phyloP scores from a whole-genome alignment of 1,140 invertebrate genomes.

The Himalopsyche phryganea region DNA sequence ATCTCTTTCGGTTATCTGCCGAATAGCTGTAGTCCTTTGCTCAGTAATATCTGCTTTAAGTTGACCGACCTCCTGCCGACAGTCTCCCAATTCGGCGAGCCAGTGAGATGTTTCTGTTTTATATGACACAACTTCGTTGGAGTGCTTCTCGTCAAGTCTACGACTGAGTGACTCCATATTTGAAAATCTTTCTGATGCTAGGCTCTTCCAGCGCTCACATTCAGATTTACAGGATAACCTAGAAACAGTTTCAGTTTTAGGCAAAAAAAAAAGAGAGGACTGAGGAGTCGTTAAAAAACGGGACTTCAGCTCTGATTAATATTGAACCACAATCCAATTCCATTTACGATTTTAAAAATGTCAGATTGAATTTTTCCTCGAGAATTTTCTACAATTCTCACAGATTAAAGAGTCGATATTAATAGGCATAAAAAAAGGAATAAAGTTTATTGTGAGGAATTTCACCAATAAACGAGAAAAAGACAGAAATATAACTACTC shows the following conservation, averaged over 20 bases:
- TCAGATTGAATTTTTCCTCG: no score
- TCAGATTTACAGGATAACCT: conserved; percentile 36
- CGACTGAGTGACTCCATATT: conserved; percentile 48
- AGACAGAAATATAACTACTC: no score
- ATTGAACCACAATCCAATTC: no score
- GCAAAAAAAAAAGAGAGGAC: no score
- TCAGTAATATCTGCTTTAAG: conserved; percentile 42
- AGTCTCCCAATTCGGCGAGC: conserved; percentile 43
- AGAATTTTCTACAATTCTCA: no score
- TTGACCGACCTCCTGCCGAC: conserved; percentile 42
- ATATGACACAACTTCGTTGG: conserved; percentile 47
- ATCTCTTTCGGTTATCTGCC: conserved; percentile 46
- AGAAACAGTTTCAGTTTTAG: background rate
- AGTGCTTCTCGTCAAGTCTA: conserved; percentile 45
- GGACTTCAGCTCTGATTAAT: no score
- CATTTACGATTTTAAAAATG: no score
- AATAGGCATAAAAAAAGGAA: no score
- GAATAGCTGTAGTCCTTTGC: conserved; percentile 41
- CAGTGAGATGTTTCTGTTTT: conserved; percentile 49
- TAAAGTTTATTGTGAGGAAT: no score
- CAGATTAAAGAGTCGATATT: no score
- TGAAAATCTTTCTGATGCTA: conserved; percentile 44
- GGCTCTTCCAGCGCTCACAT: conserved; percentile 46
- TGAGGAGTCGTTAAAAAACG: no score
- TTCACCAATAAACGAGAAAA: no score